Evolutionary conservation across 2,888 invertebrate genomes (phyloP).

Genomic region (Lepidocyrtoides sp.): DNA sequence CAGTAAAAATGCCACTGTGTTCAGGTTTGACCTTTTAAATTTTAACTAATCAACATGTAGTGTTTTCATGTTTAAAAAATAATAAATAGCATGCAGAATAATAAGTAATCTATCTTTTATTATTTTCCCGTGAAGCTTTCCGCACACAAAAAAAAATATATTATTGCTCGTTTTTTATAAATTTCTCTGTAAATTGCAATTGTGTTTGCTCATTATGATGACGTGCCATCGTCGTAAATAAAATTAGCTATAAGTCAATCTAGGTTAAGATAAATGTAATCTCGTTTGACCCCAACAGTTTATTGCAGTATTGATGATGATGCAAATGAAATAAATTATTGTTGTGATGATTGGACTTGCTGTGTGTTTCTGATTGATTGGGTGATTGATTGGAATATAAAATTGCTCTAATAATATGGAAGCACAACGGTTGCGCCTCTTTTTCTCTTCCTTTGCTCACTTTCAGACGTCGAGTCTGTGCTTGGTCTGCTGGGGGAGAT

Average conservation of each 20-base stretch:
- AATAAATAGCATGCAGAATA: background rate
- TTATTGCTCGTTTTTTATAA: slow-evolving; percentile 27
- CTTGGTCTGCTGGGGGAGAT: slow-evolving; percentile 84
- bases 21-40: slow-evolving; percentile 71
- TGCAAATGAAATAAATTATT: background rate
- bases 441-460: slow-evolving; percentile 68
- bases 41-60: slow-evolving; percentile 1
- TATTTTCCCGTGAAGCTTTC: slow-evolving; percentile 76
- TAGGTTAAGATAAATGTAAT: slow-evolving; percentile 13
- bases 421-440: slow-evolving; percentile 69
- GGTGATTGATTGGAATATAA: slow-evolving; percentile 39
- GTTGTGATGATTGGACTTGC: background rate
- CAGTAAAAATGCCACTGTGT: slow-evolving; percentile 75
- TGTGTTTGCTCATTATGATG: slow-evolving; percentile 75
- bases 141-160: slow-evolving; percentile 43
- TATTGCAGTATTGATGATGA: background rate
- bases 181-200: slow-evolving; percentile 62
- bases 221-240: background rate
- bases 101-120: background rate
- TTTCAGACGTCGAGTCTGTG: slow-evolving; percentile 84
- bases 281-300: background rate
- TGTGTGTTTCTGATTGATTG: slow-evolving; percentile 21
- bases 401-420: slow-evolving; percentile 71
- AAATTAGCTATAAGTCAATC: background rate
- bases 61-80: background rate